These are phyloP conservation scores for Idris sp. DNA, from an alignment of 1,140 invertebrate species.

Conservation along the genomic window DNA sequence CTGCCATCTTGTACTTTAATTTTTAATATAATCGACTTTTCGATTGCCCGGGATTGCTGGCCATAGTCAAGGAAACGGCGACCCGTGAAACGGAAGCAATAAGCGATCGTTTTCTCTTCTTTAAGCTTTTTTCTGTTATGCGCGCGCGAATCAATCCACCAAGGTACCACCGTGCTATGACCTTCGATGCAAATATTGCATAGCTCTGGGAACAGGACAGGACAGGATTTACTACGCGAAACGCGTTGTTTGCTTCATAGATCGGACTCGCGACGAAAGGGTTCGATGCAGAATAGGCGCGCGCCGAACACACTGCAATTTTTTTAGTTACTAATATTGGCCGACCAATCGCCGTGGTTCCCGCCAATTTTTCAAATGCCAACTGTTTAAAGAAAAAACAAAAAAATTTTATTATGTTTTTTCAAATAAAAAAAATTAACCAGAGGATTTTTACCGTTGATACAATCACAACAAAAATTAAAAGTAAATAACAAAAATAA, in stretches of 20 bases:
- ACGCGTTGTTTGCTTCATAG: slow-evolving; percentile 25
- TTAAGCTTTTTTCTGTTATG: no score
- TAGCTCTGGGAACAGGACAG: slow-evolving; percentile 41
- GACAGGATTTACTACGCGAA: slow-evolving; percentile 22
- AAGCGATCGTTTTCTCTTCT: no score
- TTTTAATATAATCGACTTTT: slow-evolving; percentile 53
- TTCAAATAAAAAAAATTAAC: no score
- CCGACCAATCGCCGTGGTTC: slow-evolving; percentile 7
- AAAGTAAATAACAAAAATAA: no score
- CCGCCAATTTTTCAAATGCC: no score
- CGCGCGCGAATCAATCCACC: slow-evolving; percentile 32
- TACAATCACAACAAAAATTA: no score
- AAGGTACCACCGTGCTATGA: slow-evolving; percentile 38
- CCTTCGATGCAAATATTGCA: slow-evolving; percentile 49
- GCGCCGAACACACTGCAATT: not conserved
- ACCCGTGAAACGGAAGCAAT: slow-evolving; percentile 20
- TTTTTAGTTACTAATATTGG: slow-evolving; percentile 12
- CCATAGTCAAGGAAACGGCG: slow-evolving; percentile 19
- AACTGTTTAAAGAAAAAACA: no score
- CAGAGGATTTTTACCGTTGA: no score
- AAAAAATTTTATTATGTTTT: no score
- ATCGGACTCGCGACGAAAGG: slow-evolving; percentile 30
- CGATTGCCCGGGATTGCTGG: slow-evolving; percentile 20
- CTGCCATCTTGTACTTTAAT: slow-evolving; percentile 59
- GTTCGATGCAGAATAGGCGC: not conserved